Evolutionary conservation across 2,113 vertebrate species (phyloP).

Genomic region (Petrocephalus microphthalmus): DNA sequence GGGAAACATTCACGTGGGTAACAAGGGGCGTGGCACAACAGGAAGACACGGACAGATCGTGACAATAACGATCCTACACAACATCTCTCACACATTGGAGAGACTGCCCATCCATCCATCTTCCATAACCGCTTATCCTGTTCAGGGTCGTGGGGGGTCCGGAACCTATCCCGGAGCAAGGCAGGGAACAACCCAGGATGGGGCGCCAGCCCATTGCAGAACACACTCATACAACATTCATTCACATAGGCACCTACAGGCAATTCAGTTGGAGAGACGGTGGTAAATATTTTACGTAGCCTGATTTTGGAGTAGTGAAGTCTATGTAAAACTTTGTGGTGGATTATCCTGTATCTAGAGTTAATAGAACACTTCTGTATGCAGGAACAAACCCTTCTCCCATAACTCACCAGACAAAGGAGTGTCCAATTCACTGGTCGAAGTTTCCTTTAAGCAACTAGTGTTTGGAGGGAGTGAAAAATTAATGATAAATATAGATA

Average conservation of each 20-base stretch:
- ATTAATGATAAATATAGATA: neutral
- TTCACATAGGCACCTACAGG: too few relatives aligned
- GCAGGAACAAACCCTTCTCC: neutral
- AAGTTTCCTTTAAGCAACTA: neutral
- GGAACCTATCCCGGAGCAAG: too few relatives aligned
- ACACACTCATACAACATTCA: too few relatives aligned
- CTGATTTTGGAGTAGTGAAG: slow-evolving; percentile 13
- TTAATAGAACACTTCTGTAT: neutral
- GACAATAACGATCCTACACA: too few relatives aligned
- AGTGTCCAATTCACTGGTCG: neutral
- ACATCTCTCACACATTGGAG: slow-evolving; percentile 1
- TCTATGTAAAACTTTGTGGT: neutral
- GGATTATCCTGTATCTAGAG: neutral
- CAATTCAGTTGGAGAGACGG: too few relatives aligned
- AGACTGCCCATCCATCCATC: neutral
- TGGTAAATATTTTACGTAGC: neutral
- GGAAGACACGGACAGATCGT: too few relatives aligned
- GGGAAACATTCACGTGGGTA: too few relatives aligned
- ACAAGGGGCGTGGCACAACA: too few relatives aligned
- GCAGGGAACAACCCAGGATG: too few relatives aligned
- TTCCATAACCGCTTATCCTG: too few relatives aligned
- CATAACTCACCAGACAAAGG: neutral
- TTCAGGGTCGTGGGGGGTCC: too few relatives aligned
- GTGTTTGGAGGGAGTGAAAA: neutral
- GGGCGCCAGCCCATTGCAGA: too few relatives aligned